Evolutionary conservation across 2,797 vertebrate species (phyloP).

Genomic region (Loris lydekkerianus): DNA sequence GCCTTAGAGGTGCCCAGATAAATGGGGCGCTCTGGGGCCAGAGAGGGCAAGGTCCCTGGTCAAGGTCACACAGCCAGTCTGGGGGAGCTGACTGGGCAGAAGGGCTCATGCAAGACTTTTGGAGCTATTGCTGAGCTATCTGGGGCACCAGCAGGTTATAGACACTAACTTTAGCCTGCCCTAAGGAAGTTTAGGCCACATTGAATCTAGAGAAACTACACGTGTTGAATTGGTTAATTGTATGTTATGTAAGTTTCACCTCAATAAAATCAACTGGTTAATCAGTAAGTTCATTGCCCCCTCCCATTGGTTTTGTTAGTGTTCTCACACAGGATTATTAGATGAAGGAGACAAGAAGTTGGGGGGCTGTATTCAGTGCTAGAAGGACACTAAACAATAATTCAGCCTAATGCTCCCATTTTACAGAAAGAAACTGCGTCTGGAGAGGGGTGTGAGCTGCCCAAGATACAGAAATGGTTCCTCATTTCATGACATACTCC

Average conservation of each 20-base stretch:
- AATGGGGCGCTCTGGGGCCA: not conserved
- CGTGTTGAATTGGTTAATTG: not conserved
- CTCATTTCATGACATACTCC: not conserved
- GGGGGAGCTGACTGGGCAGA: accelerated
- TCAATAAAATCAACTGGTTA: not conserved
- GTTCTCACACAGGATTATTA: not conserved
- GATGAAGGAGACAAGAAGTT: not conserved
- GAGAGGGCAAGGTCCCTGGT: not conserved
- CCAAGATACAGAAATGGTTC: not conserved
- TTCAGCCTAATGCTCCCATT: not conserved
- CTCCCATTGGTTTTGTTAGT: accelerated
- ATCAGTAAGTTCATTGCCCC: not conserved
- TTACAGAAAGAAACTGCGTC: not conserved
- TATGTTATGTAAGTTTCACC: not conserved
- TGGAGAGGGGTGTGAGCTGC: not conserved
- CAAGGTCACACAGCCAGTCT: not conserved
- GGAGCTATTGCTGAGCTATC: no score
- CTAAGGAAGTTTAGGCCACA: not conserved
- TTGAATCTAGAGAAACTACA: not conserved
- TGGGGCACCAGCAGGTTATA: not conserved
- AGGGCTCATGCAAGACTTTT: not conserved
- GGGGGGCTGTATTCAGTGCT: not conserved
- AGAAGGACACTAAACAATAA: not conserved
- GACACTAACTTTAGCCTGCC: not conserved
- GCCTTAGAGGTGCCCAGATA: not conserved